phyloP scores from a whole-genome alignment of 2,113 vertebrate species.

The Daboia siamensis region DNA sequence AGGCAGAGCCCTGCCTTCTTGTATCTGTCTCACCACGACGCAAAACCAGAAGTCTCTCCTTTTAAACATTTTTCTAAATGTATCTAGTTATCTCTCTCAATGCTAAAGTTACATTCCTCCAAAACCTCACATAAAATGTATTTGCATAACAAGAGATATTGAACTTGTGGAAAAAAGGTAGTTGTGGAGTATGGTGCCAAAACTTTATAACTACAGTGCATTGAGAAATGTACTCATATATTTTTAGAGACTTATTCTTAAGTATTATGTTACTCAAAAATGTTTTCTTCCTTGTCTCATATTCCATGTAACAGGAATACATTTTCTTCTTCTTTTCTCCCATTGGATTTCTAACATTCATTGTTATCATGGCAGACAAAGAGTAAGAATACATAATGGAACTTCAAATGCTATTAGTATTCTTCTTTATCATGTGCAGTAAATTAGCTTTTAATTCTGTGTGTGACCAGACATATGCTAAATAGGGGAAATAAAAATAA shows the following conservation, averaged over 20 bases:
- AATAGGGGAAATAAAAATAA: neutral
- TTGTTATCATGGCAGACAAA: neutral
- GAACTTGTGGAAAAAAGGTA: neutral
- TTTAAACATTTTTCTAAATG: neutral
- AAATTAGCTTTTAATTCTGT: neutral
- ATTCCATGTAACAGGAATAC: neutral
- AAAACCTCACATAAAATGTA: neutral
- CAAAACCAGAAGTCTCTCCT: neutral
- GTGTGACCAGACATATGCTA: too few relatives aligned
- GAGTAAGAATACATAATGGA: neutral
- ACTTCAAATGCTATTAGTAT: neutral
- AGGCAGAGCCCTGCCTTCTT: too few relatives aligned
- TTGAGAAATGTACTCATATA: neutral
- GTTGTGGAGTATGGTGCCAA: neutral
- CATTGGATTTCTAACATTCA: neutral
- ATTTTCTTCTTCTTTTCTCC: neutral
- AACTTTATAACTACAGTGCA: neutral
- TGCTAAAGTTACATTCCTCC: neutral
- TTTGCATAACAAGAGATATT: neutral
- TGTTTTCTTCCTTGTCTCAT: neutral
- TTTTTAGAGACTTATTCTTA: neutral
- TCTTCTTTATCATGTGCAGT: neutral
- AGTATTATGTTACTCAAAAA: neutral
- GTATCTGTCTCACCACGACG: too few relatives aligned
- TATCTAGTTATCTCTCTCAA: neutral